A percentile compares a stretch with the other conserved stretches of the same genome.
These are phyloP conservation scores for Ophiothrix spiculata DNA, from an alignment of 35 echinoderm and acorn worm species.

Conservation along the genomic window DNA sequence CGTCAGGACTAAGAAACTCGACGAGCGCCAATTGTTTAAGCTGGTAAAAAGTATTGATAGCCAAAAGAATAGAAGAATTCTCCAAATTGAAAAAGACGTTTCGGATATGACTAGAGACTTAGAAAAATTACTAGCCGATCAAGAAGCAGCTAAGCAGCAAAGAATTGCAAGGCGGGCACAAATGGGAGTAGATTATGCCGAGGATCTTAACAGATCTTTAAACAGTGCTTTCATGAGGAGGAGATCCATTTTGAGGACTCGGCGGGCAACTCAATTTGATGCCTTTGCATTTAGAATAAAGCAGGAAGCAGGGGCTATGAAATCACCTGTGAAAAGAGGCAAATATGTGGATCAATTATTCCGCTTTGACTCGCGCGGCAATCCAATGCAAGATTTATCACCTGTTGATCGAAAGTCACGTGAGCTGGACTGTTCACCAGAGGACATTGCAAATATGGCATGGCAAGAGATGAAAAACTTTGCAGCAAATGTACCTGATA, in stretches of 20 bases:
- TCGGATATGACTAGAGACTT: constrained; percentile 64
- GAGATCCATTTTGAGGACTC: neutral
- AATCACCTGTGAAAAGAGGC: neutral
- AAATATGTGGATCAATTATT: neutral
- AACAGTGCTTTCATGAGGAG: constrained; percentile 4
- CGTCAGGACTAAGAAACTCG: constrained; percentile 74
- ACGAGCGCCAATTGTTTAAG: constrained; percentile 76
- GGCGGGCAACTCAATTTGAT: constrained; percentile 38
- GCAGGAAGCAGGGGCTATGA: neutral
- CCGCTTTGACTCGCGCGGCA: neutral
- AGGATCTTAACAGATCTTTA: neutral
- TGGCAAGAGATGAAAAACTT: neutral
- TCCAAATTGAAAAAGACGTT: constrained; percentile 89
- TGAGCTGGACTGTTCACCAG: neutral
- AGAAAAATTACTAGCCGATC: constrained; percentile 53
- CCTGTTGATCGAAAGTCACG: neutral
- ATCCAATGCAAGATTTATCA: neutral
- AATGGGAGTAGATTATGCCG: neutral
- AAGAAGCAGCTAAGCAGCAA: constrained; percentile 25
- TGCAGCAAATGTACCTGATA: neutral
- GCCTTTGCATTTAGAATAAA: constrained; percentile 44
- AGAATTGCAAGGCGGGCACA: neutral
- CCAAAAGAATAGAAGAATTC: constrained; percentile 44
- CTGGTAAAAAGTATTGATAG: constrained; percentile 70
- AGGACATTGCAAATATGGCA: neutral